Conservation (phyloP, 2,113 vertebrate species). For the Anhinga anhinga region DNA sequence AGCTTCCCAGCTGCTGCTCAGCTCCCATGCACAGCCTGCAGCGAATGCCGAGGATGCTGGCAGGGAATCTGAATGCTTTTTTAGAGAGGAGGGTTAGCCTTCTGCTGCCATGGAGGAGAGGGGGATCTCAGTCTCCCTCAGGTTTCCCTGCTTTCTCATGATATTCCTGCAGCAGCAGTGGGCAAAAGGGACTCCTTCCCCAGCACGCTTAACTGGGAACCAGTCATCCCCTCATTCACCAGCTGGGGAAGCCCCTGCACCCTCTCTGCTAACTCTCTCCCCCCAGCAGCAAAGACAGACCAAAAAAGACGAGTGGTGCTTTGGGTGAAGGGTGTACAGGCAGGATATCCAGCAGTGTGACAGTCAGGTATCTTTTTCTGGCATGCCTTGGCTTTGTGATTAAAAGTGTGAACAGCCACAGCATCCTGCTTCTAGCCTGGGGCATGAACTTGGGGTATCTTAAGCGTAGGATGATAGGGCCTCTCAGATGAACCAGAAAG, state of each 20-base stretch:
- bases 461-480: fast-evolving
- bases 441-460: background rate
- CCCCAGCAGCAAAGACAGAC: background rate
- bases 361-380: background rate
- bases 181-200: background rate
- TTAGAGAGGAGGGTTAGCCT: background rate
- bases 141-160: background rate
- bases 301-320: background rate
- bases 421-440: background rate
- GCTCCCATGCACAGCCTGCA: fast-evolving
- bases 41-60: fast-evolving
- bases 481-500: background rate
- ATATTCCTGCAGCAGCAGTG: background rate
- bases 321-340: fast-evolving
- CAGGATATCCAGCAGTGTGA: background rate
- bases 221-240: fast-evolving
- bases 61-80: fast-evolving
- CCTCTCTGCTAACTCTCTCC: fast-evolving
- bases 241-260: fast-evolving
- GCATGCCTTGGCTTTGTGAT: background rate
- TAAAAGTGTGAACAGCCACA: background rate
- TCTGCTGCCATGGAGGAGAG: background rate
- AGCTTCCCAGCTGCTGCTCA: background rate
- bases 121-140: fast-evolving
- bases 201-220: background rate